Evolutionary conservation across 2,113 vertebrate species (phyloP).

Genomic region (Lophotis ruficrista): DNA sequence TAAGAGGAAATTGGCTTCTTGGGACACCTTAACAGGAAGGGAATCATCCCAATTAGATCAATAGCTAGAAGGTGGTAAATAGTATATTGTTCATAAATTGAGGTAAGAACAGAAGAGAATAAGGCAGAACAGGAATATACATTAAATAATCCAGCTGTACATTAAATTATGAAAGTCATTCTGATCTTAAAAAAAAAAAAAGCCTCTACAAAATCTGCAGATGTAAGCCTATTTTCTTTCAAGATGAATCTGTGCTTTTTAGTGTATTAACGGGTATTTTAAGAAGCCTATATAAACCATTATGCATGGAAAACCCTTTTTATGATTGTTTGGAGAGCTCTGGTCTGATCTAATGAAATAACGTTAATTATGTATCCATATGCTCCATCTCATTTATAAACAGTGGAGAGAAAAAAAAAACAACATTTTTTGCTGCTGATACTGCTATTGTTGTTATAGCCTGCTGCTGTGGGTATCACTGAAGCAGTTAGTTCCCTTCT

Average conservation of each 20-base stretch:
- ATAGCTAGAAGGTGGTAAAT: not conserved
- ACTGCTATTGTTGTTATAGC: conserved; percentile 56
- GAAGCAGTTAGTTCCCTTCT: conserved; percentile 61
- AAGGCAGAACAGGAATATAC: not conserved
- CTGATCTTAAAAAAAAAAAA: not conserved
- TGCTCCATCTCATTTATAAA: conserved; percentile 76
- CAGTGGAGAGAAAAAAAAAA: conserved; percentile 24
- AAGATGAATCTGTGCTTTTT: conserved; percentile 41
- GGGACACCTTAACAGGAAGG: not conserved
- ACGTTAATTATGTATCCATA: conserved; percentile 78
- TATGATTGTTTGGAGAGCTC: conserved; percentile 52
- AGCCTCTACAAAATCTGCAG: not conserved
- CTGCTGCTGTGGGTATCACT: conserved; percentile 72
- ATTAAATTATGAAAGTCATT: not conserved
- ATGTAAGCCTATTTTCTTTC: not conserved
- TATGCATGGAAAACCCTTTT: conserved; percentile 52
- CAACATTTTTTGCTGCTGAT: conserved; percentile 61
- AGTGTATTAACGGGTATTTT: conserved; percentile 59
- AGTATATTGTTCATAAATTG: not conserved
- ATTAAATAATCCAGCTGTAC: not conserved
- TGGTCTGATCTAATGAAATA: conserved; percentile 75
- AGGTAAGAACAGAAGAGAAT: not conserved
- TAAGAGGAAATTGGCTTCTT: not conserved
- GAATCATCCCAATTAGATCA: not conserved
- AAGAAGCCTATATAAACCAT: conserved; percentile 40